Percentiles rank a stretch among this genome's conserved stretches.
Conservation (phyloP, 2,888 invertebrate species). For the Timema cristinae region DNA sequence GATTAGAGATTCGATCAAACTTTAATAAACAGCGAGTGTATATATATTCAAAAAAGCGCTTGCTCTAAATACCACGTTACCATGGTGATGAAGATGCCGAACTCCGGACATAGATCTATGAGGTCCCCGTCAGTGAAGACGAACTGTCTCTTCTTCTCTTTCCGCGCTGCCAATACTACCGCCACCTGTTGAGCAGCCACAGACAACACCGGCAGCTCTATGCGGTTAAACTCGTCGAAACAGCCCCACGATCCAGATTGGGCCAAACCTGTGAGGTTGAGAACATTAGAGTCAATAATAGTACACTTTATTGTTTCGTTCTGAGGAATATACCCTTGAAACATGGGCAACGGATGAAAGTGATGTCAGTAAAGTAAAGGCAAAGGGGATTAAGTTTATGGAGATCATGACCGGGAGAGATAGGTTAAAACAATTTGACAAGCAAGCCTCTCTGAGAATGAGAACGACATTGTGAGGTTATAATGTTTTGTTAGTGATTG, state of each 20-base stretch:
- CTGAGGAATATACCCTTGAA: too few relatives aligned
- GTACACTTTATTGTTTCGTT: too few relatives aligned
- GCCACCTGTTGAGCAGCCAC: slow-evolving; percentile 98
- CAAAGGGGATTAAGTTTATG: too few relatives aligned
- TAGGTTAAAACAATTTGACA: too few relatives aligned
- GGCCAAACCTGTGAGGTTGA: slow-evolving; percentile 57
- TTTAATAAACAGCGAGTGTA: not conserved
- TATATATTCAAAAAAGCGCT: not conserved
- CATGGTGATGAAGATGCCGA: slow-evolving; percentile 97
- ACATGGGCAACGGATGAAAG: too few relatives aligned
- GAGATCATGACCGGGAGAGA: too few relatives aligned
- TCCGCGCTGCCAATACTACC: slow-evolving; percentile 85
- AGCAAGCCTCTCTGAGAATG: too few relatives aligned
- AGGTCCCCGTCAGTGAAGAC: slow-evolving; percentile 92
- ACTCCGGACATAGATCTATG: slow-evolving; percentile 90
- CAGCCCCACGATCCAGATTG: slow-evolving; percentile 98
- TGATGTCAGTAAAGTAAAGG: too few relatives aligned
- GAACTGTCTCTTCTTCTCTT: slow-evolving; percentile 87
- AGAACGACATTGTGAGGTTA: too few relatives aligned
- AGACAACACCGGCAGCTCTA: slow-evolving; percentile 87
- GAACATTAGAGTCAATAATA: too few relatives aligned
- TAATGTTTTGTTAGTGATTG: too few relatives aligned
- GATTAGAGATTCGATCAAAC: too few relatives aligned
- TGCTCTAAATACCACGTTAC: slow-evolving; percentile 47
- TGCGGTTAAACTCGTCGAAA: slow-evolving; percentile 95